Percentiles rank a stretch among this genome's conserved stretches.
phyloP scores from a whole-genome alignment of 2,888 invertebrate species.

The Allophyes oxyacanthae region DNA sequence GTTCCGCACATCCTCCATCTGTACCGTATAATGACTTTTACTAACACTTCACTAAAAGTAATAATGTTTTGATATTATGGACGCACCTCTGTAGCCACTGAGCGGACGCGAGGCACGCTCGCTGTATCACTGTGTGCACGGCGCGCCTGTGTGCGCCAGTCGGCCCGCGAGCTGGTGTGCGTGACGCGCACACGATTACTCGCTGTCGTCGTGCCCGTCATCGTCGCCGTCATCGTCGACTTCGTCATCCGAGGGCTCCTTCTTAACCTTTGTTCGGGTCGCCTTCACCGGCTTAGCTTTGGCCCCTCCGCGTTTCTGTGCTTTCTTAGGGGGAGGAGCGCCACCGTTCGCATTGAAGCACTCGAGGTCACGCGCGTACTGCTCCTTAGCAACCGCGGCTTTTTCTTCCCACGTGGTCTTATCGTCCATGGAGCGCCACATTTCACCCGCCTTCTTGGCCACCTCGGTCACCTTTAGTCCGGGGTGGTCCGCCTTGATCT shows the following conservation, averaged over 20 bases:
- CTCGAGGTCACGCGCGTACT: conserved; percentile 94
- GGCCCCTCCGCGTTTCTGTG: conserved; percentile 77
- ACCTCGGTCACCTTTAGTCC: conserved; percentile 96
- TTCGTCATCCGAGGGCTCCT: conserved; percentile 83
- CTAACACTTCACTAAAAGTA: conserved; percentile 39
- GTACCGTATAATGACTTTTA: conserved; percentile 7
- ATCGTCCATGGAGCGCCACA: conserved; percentile 95
- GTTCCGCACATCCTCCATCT: conserved; percentile 13
- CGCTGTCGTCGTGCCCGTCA: conserved; percentile 84
- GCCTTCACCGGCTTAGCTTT: conserved; percentile 63
- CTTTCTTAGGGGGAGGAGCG: conserved; percentile 79
- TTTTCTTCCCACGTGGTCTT: conserved; percentile 96
- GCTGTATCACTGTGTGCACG: neutral
- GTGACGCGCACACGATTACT: conserved; percentile 50
- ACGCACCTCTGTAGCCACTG: conserved; percentile 5
- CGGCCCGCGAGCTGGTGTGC: neutral
- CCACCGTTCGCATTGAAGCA: conserved; percentile 93
- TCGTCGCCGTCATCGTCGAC: conserved; percentile 87
- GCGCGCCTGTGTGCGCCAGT: neutral
- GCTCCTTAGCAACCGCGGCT: conserved; percentile 94
- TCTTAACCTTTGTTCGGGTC: conserved; percentile 59
- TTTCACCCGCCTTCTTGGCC: conserved; percentile 96
- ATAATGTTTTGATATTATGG: conserved; percentile 33
- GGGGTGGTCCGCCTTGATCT: conserved; percentile 95
- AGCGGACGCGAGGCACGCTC: neutral